Conservation (phyloP, 1,140 invertebrate species). For the Aphidius ervi region DNA sequence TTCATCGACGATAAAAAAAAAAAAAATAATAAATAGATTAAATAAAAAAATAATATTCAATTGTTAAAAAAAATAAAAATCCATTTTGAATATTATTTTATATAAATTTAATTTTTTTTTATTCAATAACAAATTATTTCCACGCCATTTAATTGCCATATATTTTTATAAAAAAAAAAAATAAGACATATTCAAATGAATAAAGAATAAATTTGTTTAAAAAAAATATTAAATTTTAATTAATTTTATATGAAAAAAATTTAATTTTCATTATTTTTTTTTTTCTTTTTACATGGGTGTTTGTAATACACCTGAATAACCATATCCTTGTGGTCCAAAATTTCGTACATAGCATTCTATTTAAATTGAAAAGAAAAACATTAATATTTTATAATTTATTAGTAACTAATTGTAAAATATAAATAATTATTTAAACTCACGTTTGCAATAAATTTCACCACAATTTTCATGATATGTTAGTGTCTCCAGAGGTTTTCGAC, state of each 20-base stretch:
- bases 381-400: neutral
- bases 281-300: constrained; percentile 35
- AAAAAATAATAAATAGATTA: no score
- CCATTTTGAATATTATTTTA: no score
- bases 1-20: no score
- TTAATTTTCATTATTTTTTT: neutral
- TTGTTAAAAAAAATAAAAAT: no score
- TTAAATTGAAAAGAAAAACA: constrained; percentile 9
- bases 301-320: constrained; percentile 41
- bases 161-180: no score
- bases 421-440: constrained; percentile 39
- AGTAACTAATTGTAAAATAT: neutral
- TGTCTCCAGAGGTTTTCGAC: constrained; percentile 51
- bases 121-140: no score
- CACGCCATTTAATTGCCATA: no score
- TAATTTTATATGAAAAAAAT: neutral
- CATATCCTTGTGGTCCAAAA: constrained; percentile 45
- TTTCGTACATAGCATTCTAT: constrained; percentile 46
- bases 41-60: no score
- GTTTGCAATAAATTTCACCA: constrained; percentile 55
- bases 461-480: constrained; percentile 51
- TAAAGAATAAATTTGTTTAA: constrained; percentile 14
- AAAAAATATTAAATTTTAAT: neutral
- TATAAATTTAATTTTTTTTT: no score
- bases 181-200: no score